Percentiles rank a stretch among this genome's conserved stretches.
Evolutionary conservation across 2,888 invertebrate genomes (phyloP).

Genomic region (Molorchus minor): DNA sequence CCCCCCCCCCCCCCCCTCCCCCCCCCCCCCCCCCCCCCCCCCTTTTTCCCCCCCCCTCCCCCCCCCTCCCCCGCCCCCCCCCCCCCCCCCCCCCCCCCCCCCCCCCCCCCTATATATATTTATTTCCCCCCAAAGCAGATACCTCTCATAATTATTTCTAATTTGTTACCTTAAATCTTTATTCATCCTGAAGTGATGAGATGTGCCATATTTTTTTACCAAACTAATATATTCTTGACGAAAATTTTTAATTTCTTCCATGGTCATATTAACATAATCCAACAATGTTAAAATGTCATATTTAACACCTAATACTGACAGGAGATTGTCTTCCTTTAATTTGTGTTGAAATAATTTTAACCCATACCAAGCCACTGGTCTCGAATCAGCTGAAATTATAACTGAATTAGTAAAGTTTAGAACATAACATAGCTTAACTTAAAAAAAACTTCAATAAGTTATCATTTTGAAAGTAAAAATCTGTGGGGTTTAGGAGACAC

Average conservation of each 20-base stretch:
- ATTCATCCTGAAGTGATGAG: conserved; percentile 31
- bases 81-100: too few species aligned
- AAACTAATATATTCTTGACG: conserved; percentile 27
- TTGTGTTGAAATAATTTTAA: conserved; percentile 30
- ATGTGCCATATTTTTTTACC: conserved; percentile 18
- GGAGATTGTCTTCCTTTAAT: conserved; percentile 30
- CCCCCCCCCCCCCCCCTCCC: too few species aligned
- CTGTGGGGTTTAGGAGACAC: too few species aligned
- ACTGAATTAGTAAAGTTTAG: conserved; percentile 10
- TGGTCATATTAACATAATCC: conserved; percentile 37
- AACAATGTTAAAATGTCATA: conserved; percentile 41
- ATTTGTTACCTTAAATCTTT: conserved; percentile 32
- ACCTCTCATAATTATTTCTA: too few species aligned
- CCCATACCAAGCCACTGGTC: conserved; percentile 20
- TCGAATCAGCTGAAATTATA: conserved; percentile 28
- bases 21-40: too few species aligned
- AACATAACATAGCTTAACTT: too few species aligned
- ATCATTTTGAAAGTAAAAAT: too few species aligned
- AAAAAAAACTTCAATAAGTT: too few species aligned
- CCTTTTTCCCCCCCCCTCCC: too few species aligned
- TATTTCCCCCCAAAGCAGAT: too few species aligned
- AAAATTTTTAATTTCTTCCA: conserved; percentile 33
- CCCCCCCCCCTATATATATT: too few species aligned
- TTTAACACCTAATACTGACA: conserved; percentile 32
- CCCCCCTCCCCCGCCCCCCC: too few species aligned